These are phyloP conservation scores for Acestrorhynchus altus DNA, from an alignment of 2,797 vertebrate genomes.

Conservation along the genomic window DNA sequence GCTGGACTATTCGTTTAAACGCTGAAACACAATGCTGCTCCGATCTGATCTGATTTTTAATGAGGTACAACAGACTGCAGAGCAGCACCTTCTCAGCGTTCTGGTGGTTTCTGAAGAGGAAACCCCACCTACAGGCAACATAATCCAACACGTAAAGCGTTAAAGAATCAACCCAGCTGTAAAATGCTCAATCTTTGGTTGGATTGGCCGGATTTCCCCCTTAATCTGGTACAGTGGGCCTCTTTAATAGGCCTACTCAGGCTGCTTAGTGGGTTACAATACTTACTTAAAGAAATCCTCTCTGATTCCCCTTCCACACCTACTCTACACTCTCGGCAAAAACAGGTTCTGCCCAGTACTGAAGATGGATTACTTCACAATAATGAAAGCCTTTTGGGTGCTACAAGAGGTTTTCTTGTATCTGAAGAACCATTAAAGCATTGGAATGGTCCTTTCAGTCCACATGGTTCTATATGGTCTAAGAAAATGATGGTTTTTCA, in stretches of 20 bases:
- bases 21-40: neutral
- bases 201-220: neutral
- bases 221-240: neutral
- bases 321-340: neutral
- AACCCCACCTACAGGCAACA: neutral
- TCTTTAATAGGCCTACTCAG: neutral
- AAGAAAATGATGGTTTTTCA: too few species aligned
- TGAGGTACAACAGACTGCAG: neutral
- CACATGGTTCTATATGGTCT: too few species aligned
- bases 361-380: too few species aligned
- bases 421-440: too few species aligned
- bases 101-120: neutral
- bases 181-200: neutral
- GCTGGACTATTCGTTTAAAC: neutral
- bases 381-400: too few species aligned
- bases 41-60: neutral
- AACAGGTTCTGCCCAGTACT: too few species aligned
- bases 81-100: neutral
- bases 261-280: conserved; percentile 54
- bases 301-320: conserved; percentile 35
- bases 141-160: conserved; percentile 32
- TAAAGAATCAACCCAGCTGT: neutral
- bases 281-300: conserved; percentile 54
- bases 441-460: too few species aligned
- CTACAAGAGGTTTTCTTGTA: too few species aligned